Evolutionary conservation across 2,113 vertebrate genomes (phyloP), one percentile per base, ranked within the genome.

Genomic region (Marmota monax): DNA sequence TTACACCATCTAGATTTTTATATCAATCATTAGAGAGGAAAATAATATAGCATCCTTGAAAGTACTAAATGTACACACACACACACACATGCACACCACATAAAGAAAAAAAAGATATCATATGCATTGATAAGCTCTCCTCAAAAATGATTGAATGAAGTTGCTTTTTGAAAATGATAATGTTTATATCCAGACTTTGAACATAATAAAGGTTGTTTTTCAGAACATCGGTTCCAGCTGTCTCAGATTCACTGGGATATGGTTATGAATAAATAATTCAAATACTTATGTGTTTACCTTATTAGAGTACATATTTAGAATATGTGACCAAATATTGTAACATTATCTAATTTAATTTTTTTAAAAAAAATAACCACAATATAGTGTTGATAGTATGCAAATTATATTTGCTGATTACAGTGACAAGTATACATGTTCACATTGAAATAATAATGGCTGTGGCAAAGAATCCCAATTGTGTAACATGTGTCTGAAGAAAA

Each of bases 401-500:
- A 45, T 8, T 45, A 45, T 45, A 45, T 45, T 45, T 45, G 45
- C 45, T 45, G 45, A 45, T 45, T 1, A 45, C 45, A 45, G 45
- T 45, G 73, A 63, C 5, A 85, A 20, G 7, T 95, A 11, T 88
- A 42, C 53, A 65, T 25, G 48, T 58, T 13, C 4, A 78, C 8
- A 73, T 72, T 65, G 69, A 95, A 84, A 73, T 90, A 94, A 14
- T 82, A 92, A 92, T 85, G 37, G 5, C n/a, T 63, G 0, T 42
- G 88, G 42, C 58, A 72, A 90, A 92, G 53, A 88, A 39, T 89
- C 34, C 51, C 93, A 83, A 93, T 97, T 94, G 95, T 76, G 2
- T 53, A 88, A 74, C 53, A 96, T 13, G 8, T 56, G 23, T 74
- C 67, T 76, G 51, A 87, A 83, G 37, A 72, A 94, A 96, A 95